Evolutionary conservation across 2,797 vertebrate genomes (phyloP).

Genomic region (Coccyzus lansbergi): DNA sequence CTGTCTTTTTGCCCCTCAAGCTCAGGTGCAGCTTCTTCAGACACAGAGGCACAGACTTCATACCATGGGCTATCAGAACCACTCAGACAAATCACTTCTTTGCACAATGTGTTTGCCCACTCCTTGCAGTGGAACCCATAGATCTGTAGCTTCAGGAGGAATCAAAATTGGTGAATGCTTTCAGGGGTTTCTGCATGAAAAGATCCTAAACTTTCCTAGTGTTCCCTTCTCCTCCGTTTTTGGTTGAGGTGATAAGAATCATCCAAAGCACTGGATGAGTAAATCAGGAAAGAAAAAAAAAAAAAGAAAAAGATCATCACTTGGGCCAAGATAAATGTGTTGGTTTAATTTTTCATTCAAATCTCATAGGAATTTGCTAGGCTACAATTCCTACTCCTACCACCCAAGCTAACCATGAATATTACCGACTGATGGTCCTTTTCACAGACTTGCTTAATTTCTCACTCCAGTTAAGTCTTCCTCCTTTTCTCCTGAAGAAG

Average conservation of each 20-base stretch:
- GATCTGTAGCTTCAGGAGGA: neutral
- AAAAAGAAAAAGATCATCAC: neutral
- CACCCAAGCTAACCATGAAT: neutral
- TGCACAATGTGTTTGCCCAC: neutral
- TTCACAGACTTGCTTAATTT: neutral
- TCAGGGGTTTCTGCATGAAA: neutral
- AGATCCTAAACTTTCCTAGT: neutral
- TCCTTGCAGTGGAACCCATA: rapidly evolving
- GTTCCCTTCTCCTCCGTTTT: neutral
- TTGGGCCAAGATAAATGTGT: neutral
- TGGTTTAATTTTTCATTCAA: neutral
- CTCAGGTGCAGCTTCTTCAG: neutral
- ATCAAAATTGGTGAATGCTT: neutral
- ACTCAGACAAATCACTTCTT: rapidly evolving
- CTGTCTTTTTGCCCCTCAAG: neutral
- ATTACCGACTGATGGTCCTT: neutral
- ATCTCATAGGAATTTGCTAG: neutral
- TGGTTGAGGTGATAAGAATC: neutral
- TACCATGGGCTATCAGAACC: neutral
- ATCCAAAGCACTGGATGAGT: neutral
- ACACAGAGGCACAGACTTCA: neutral
- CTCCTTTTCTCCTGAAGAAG: neutral
- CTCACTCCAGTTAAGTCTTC: neutral
- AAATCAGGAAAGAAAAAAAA: neutral
- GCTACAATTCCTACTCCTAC: neutral